Conservation (phyloP, 2,888 invertebrate genomes). For the Adela reaumurella region DNA sequence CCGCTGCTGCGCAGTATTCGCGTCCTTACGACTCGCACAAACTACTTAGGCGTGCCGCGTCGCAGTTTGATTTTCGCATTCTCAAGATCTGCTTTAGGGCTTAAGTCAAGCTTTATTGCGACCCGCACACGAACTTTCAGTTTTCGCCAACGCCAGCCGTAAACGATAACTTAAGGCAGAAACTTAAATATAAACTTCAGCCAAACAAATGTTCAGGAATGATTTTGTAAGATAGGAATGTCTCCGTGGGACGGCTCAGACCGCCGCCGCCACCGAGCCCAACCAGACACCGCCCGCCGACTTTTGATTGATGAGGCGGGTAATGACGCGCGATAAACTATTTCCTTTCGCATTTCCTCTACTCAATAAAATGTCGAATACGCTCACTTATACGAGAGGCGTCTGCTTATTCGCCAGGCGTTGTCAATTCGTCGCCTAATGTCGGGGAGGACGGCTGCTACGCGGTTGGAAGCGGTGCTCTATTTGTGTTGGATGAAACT, state of each 20-base stretch:
- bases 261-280: no score
- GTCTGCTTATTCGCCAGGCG: slow-evolving; percentile 46
- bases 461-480: no score
- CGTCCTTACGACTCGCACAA: not conserved
- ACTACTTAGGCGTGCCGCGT: not conserved
- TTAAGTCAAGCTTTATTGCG: not conserved
- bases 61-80: not conserved
- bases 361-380: slow-evolving; percentile 54
- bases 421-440: slow-evolving; percentile 27
- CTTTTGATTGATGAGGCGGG: slow-evolving; percentile 44
- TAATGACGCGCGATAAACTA: slow-evolving; percentile 53
- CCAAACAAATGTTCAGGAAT: no score
- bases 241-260: no score
- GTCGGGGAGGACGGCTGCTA: no score
- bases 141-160: not conserved
- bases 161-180: not conserved
- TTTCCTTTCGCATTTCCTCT: slow-evolving; percentile 53
- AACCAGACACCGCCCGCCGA: not conserved
- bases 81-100: not conserved
- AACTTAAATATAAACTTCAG: no score
- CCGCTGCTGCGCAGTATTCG: slow-evolving; percentile 2
- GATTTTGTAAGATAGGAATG: no score
- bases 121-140: not conserved
- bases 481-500: no score
- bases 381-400: slow-evolving; percentile 47